Percentiles rank a stretch among this genome's conserved stretches.
Evolutionary conservation across 2,888 invertebrate species (phyloP).

Genomic region (Fragum fragum): DNA sequence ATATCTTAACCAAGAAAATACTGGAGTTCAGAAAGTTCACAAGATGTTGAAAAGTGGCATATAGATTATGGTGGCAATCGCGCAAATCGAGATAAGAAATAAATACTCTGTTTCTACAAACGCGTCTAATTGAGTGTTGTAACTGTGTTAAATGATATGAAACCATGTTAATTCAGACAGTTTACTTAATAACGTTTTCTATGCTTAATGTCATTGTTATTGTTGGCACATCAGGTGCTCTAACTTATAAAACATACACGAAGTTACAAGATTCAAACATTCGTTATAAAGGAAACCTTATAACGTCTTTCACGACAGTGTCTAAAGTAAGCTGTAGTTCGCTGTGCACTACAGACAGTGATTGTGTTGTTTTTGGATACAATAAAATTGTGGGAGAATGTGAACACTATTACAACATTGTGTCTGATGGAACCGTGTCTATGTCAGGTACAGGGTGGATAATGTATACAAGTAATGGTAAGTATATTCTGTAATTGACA

Average conservation of each 20-base stretch:
- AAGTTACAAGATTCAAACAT: background rate
- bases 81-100: too few relatives aligned
- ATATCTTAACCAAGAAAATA: too few relatives aligned
- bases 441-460: background rate
- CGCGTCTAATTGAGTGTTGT: too few relatives aligned
- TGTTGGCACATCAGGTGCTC: background rate
- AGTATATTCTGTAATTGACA: too few relatives aligned
- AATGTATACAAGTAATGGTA: background rate
- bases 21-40: too few relatives aligned
- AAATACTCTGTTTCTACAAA: too few relatives aligned
- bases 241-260: background rate
- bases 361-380: constrained; percentile 1
- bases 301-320: background rate
- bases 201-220: background rate
- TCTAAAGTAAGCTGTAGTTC: background rate
- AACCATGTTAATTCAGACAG: background rate
- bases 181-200: background rate
- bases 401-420: background rate
- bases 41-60: too few relatives aligned
- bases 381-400: background rate
- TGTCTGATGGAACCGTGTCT: background rate
- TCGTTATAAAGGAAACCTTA: constrained; percentile 1
- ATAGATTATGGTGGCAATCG: too few relatives aligned
- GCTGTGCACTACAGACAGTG: background rate
- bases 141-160: too few relatives aligned